Percentiles rank a stretch among this genome's conserved stretches.
These are phyloP conservation scores for Eulithis prunata DNA, from an alignment of 2,888 invertebrate genomes.

Conservation along the genomic window DNA sequence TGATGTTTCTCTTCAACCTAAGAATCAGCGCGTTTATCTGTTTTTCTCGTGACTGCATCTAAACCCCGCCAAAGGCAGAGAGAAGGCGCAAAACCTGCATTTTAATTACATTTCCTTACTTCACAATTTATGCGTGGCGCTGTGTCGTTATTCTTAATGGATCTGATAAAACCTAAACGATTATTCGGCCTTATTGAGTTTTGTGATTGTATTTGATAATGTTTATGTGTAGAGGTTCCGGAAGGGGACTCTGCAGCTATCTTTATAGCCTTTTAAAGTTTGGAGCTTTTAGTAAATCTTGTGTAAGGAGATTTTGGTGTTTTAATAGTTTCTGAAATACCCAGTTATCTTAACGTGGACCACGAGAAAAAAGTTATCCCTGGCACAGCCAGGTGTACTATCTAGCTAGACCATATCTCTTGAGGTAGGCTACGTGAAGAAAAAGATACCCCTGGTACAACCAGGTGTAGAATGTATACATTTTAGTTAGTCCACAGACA, in stretches of 20 bases:
- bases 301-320: no score
- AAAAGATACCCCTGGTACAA: no score
- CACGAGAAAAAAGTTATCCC: no score
- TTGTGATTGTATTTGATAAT: slow-evolving; percentile 36
- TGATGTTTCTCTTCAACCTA: no score
- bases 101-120: slow-evolving; percentile 72
- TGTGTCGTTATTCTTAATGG: slow-evolving; percentile 69
- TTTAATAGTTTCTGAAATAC: no score
- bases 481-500: no score
- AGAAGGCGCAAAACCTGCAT: slow-evolving; percentile 65
- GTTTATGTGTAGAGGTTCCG: slow-evolving; percentile 31
- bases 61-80: slow-evolving; percentile 44
- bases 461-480: no score
- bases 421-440: no score
- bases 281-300: background rate
- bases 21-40: background rate
- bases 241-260: slow-evolving; percentile 22
- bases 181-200: slow-evolving; percentile 57
- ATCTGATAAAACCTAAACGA: slow-evolving; percentile 66
- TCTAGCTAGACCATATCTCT: no score
- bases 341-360: no score
- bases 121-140: slow-evolving; percentile 65
- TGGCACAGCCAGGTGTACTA: no score
- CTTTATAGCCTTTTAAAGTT: slow-evolving; percentile 9
- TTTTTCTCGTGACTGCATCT: slow-evolving; percentile 23